Base-by-base conservation (phyloP, 1,140 invertebrate species). In the Lordiphosa clarofinis region DNA sequence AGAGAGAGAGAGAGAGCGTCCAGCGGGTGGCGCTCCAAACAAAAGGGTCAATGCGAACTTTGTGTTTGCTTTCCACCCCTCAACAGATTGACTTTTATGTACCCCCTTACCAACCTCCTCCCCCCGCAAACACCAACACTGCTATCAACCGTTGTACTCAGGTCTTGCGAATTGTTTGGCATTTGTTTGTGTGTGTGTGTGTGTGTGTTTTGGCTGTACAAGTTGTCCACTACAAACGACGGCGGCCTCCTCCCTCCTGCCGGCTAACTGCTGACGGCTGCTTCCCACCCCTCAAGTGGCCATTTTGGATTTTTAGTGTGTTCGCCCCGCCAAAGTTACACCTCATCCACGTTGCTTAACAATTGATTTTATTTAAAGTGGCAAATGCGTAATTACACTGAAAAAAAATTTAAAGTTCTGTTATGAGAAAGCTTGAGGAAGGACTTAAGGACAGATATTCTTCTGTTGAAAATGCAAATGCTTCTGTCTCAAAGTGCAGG, bases 11-110 rank as follows among this genome's bases (percentile, higher is more conserved):
- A 43, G 24, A n/a, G 19, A 46, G 11, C 43, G 43, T 46, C 43
- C 43, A 46, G 43, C 43, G 43, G 43, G 43, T 46, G 43, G 24
- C 43, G 24, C 7, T 46, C 43, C 24, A 46, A 31, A 31, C 21
- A 31, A 46, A 46, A 31, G 43, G 43, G 43, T 46, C 43, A 46
- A 46, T 31, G 43, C 24, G 11, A 46, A 46, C 40, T 43, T 43
- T 10, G 10, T 15, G 12, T 24, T 21, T 15, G 42, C 21, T 31
- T 46, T 39, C 31, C 43, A 46, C 43, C 43, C 43, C 43, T 46
- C 43, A 46, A 8, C 43, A 46, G 43, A 46, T 46, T 46, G 43
- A 46, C 43, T 46, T 46, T 46, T 31, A 28, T 44, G n/a, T 24
- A 28, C 24, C 24, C 24, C 24, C 24, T 28, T 28, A 21, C 21